These are phyloP conservation scores for Benitochromis conjunctus DNA, from an alignment of 2,113 vertebrate genomes.

Conservation along the genomic window DNA sequence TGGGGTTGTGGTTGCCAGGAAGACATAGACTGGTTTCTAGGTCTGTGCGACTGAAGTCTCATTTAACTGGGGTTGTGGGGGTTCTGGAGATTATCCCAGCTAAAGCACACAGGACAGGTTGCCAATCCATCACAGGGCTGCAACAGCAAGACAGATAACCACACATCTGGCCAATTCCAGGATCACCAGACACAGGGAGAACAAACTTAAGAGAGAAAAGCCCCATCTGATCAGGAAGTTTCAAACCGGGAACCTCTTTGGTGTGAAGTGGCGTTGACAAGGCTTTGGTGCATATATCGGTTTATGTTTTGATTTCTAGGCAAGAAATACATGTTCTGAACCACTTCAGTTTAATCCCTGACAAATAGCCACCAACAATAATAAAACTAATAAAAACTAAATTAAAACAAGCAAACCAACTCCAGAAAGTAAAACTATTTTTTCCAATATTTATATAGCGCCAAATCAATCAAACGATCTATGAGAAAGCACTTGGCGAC, in stretches of 20 bases:
- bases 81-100: not conserved
- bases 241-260: not conserved
- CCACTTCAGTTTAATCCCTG: not conserved
- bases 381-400: not conserved
- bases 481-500: not conserved
- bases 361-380: not conserved
- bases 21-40: not conserved
- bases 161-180: not conserved
- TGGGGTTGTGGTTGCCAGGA: not conserved
- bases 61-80: not conserved
- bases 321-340: not conserved
- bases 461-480: not conserved
- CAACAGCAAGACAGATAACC: not conserved
- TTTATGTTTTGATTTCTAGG: not conserved
- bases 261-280: not conserved
- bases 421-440: not conserved
- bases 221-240: not conserved
- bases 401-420: not conserved
- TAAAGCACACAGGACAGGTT: not conserved
- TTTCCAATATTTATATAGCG: not conserved
- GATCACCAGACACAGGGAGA: not conserved
- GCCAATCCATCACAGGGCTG: not conserved
- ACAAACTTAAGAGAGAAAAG: not conserved
- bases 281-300: not conserved
- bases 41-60: fast-evolving